Conservation (phyloP, 1,140 invertebrate species). For the Acyrthosiphon pisum region DNA sequence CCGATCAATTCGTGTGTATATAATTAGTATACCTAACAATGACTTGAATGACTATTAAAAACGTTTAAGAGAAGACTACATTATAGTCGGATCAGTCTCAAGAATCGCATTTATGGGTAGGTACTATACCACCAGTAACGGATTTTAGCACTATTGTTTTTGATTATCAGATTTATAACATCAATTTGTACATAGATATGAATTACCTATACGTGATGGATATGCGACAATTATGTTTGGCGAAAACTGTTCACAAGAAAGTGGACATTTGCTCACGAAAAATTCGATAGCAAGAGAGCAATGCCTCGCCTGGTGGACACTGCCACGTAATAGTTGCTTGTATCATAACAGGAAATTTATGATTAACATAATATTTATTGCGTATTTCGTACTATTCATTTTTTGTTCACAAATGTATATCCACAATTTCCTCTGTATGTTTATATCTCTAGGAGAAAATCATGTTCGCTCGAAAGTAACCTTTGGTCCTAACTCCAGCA, state of each 20-base stretch:
- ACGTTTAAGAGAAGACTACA: neutral
- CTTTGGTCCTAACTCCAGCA: neutral
- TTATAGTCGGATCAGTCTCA: neutral
- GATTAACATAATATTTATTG: neutral
- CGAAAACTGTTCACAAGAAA: neutral
- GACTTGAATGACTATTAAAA: too few relatives aligned
- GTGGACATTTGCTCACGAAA: neutral
- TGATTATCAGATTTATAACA: neutral
- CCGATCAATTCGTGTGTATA: neutral
- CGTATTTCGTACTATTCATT: neutral
- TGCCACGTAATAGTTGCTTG: neutral
- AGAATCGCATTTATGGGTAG: too few relatives aligned
- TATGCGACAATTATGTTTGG: neutral
- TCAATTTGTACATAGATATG: too few relatives aligned
- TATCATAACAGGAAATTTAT: neutral
- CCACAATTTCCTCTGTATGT: neutral
- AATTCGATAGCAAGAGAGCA: neutral
- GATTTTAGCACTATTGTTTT: neutral
- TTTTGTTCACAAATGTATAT: neutral
- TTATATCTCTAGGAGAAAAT: neutral
- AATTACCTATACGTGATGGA: too few relatives aligned
- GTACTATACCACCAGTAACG: neutral
- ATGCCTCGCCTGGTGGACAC: too few relatives aligned
- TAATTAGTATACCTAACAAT: neutral
- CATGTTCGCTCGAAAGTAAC: neutral